A percentile compares a stretch with the other conserved stretches of the same genome.
These are phyloP conservation scores for Styela clava DNA, from an alignment of 23 tunicate genomes.

Conservation along the genomic window DNA sequence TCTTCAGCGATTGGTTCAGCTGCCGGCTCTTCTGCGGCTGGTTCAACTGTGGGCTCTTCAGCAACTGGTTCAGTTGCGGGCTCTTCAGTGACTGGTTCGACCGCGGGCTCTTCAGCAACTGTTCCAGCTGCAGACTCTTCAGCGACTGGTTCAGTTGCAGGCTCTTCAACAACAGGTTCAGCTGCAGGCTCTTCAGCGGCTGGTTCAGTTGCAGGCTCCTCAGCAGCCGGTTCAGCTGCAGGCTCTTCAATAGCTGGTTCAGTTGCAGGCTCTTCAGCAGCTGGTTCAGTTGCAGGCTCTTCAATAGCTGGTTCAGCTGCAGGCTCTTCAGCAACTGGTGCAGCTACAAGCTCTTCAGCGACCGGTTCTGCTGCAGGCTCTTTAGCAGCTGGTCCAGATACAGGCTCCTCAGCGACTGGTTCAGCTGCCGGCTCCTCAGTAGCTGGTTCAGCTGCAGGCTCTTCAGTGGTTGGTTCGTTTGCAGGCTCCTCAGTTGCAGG, in stretches of 20 bases:
- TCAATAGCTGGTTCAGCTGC: slow-evolving; percentile 11
- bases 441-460: slow-evolving; percentile 15
- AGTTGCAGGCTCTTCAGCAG: neutral
- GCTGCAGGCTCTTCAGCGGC: neutral
- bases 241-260: neutral
- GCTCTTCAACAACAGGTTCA: neutral
- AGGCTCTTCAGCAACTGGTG: too few relatives aligned
- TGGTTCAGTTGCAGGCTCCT: neutral
- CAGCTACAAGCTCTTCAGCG: too few relatives aligned
- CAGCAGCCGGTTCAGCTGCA: neutral
- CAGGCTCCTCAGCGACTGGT: neutral
- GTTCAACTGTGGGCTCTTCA: too few relatives aligned
- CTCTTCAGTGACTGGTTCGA: neutral
- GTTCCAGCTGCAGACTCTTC: slow-evolving; percentile 8
- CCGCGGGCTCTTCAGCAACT: slow-evolving; percentile 7
- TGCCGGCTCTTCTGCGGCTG: too few relatives aligned
- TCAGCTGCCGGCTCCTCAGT: slow-evolving; percentile 2
- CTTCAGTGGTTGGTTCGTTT: neutral
- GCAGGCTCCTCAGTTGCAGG: slow-evolving; percentile 10
- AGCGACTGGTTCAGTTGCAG: neutral
- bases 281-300: slow-evolving; percentile 11
- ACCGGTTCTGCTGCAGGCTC: too few relatives aligned
- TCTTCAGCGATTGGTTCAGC: too few relatives aligned
- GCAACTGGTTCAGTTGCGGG: neutral
- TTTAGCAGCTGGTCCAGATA: neutral